Conservation (phyloP, 2,888 invertebrate genomes). For the Orthosia incerta region DNA sequence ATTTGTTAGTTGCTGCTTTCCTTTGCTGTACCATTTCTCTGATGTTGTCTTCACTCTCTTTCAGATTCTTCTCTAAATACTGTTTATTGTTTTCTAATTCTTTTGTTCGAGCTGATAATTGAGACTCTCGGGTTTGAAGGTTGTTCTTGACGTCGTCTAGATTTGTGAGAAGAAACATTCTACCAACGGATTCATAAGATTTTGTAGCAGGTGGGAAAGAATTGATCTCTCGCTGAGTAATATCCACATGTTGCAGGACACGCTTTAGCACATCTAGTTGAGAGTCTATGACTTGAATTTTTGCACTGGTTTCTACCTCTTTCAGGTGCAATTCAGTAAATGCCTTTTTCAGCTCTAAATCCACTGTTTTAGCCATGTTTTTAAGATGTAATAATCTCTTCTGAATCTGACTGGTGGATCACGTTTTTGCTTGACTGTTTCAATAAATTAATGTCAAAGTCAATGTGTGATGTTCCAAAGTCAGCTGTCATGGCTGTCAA, state of each 20-base stretch:
- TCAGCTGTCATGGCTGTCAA: too few relatives aligned
- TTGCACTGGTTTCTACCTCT: slow-evolving; percentile 95
- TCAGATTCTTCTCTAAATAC: slow-evolving; percentile 95
- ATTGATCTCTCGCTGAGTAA: slow-evolving; percentile 93
- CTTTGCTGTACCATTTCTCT: slow-evolving; percentile 95
- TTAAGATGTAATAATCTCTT: not conserved
- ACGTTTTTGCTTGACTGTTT: not conserved
- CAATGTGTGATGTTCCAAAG: too few relatives aligned
- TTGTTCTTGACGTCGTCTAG: slow-evolving; percentile 92
- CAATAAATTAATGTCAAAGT: too few relatives aligned
- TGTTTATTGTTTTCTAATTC: slow-evolving; percentile 94
- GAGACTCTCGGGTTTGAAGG: slow-evolving; percentile 91
- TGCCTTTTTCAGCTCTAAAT: slow-evolving; percentile 93
- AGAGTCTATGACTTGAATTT: slow-evolving; percentile 94
- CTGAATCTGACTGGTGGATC: not conserved
- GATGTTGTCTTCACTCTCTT: slow-evolving; percentile 96
- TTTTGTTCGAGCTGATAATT: slow-evolving; percentile 93
- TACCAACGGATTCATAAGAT: slow-evolving; percentile 95
- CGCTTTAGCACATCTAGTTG: slow-evolving; percentile 94
- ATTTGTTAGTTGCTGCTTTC: slow-evolving; percentile 83
- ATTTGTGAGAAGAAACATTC: slow-evolving; percentile 95
- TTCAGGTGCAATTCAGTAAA: slow-evolving; percentile 95
- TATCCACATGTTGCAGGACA: slow-evolving; percentile 92
- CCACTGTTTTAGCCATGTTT: slow-evolving; percentile 88
- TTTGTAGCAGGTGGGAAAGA: slow-evolving; percentile 92